Evolutionary conservation across 1,140 invertebrate genomes (phyloP).

Genomic region (Drosophila sechellia): DNA sequence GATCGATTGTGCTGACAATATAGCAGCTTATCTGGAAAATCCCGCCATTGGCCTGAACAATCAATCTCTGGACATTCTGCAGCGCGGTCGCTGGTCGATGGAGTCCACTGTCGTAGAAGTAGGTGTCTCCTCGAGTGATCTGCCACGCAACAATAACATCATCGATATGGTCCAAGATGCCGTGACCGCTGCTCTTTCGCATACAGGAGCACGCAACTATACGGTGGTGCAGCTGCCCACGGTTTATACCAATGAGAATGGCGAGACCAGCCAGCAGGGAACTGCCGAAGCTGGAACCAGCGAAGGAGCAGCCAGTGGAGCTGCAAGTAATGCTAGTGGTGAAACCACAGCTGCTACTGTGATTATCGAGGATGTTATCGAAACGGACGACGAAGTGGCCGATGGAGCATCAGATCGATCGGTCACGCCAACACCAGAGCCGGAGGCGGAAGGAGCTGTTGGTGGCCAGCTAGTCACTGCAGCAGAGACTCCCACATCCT

Average conservation of each 20-base stretch:
- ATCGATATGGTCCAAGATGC: slow-evolving; percentile 83
- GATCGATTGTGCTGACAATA: slow-evolving; percentile 83
- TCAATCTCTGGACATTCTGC: slow-evolving; percentile 76
- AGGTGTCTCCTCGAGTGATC: slow-evolving; percentile 79
- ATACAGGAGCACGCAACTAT: slow-evolving; percentile 72
- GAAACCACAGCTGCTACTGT: slow-evolving; percentile 65
- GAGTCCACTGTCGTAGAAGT: slow-evolving; percentile 84
- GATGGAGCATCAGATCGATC: slow-evolving; percentile 45
- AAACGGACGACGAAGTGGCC: slow-evolving; percentile 59
- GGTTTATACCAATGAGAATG: slow-evolving; percentile 65
- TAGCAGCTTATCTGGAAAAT: slow-evolving; percentile 81
- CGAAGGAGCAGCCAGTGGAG: slow-evolving; percentile 17
- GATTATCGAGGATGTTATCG: slow-evolving; percentile 72
- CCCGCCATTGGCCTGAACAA: slow-evolving; percentile 80
- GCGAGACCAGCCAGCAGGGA: slow-evolving; percentile 25
- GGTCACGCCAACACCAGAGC: slow-evolving; percentile 29
- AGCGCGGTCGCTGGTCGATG: slow-evolving; percentile 83
- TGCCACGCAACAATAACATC: slow-evolving; percentile 83
- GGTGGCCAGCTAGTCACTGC: slow-evolving; percentile 19
- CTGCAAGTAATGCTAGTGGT: slow-evolving; percentile 42
- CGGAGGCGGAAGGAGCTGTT: slow-evolving; percentile 27
- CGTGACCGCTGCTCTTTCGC: slow-evolving; percentile 77
- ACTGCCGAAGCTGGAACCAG: slow-evolving; percentile 10
- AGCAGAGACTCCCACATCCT: slow-evolving; percentile 2
- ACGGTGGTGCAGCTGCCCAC: slow-evolving; percentile 79